phyloP scores from a whole-genome alignment of 2,113 vertebrate species.

The Tylochromis polylepis region DNA sequence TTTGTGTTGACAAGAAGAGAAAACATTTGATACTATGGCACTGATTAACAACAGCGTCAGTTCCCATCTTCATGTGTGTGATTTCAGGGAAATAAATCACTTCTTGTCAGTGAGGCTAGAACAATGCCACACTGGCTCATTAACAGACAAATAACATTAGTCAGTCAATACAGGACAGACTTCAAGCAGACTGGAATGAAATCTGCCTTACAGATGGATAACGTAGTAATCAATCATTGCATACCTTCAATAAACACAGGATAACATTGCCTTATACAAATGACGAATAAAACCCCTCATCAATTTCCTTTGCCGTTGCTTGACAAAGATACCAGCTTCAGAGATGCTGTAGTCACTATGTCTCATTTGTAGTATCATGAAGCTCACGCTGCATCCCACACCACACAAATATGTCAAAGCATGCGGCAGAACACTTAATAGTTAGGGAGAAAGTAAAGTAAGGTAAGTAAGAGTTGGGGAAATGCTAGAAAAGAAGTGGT shows the following conservation, averaged over 20 bases:
- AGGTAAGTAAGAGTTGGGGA: not conserved
- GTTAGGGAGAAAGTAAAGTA: not conserved
- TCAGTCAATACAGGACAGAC: not conserved
- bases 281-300: not conserved
- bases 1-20: not conserved
- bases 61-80: not conserved
- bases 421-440: not conserved
- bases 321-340: not conserved
- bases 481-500: not conserved
- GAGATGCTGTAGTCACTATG: not conserved
- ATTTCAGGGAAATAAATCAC: constrained; percentile 8
- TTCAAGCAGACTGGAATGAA: not conserved
- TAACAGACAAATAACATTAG: not conserved
- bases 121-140: not conserved
- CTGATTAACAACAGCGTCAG: not conserved
- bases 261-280: not conserved
- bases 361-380: not conserved
- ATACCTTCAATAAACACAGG: not conserved
- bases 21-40: not conserved
- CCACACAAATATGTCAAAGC: not conserved
- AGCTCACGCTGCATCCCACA: not conserved
- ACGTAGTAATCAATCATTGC: not conserved
- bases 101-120: not conserved
- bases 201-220: not conserved
- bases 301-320: not conserved